A percentile compares a stretch with the other conserved stretches of the same genome.
These are phyloP conservation scores for Agrotis clavis DNA, from an alignment of 2,888 invertebrate species.

Conservation along the genomic window DNA sequence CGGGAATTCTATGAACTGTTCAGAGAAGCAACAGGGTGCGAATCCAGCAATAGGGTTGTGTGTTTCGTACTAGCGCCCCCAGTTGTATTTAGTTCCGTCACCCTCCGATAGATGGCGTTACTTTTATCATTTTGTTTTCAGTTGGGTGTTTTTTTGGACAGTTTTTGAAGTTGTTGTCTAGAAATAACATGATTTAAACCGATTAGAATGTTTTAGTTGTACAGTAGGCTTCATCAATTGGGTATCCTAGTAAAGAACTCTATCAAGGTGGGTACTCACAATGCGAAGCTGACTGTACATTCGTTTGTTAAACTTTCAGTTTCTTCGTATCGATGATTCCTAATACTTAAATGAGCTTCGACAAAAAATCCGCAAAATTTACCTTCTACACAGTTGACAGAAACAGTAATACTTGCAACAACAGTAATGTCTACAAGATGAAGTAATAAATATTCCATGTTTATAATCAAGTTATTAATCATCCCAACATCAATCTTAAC, in stretches of 20 bases:
- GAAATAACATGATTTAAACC: too few species aligned
- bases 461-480: constrained; percentile 21
- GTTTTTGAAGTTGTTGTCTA: background rate
- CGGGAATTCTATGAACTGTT: constrained; percentile 38
- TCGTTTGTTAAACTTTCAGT: too few species aligned
- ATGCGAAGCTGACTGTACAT: too few species aligned
- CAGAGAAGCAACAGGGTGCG: constrained; percentile 31
- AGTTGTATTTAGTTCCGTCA: constrained; percentile 32
- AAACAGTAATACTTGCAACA: background rate
- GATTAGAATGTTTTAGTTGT: too few species aligned
- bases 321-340: too few species aligned
- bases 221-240: too few species aligned
- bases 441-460: constrained; percentile 5
- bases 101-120: constrained; percentile 65
- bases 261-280: too few species aligned
- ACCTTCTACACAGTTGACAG: too few species aligned
- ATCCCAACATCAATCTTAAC: constrained; percentile 26
- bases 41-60: constrained; percentile 7
- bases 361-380: too few species aligned
- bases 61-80: background rate
- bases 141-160: background rate
- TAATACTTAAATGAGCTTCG: too few species aligned
- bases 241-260: too few species aligned
- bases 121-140: background rate
- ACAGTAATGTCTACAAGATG: too few species aligned